These are phyloP conservation scores for Climacteris rufus DNA, from an alignment of 2,113 vertebrate genomes.

Conservation along the genomic window DNA sequence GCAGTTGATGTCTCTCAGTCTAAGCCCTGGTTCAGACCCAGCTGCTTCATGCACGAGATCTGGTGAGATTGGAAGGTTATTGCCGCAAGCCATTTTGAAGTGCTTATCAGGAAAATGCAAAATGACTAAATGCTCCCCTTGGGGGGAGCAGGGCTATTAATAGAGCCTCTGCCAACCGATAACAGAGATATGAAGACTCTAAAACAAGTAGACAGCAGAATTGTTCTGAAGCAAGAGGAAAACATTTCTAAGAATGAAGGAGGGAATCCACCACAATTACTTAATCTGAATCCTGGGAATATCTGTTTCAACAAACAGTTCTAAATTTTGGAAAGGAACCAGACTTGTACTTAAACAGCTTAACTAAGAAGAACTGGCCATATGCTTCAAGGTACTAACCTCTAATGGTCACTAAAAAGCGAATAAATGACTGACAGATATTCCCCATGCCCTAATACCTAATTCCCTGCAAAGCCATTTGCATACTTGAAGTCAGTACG, in stretches of 20 bases:
- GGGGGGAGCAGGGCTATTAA: not conserved
- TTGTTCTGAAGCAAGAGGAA: not conserved
- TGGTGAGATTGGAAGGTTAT: not conserved
- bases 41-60: not conserved
- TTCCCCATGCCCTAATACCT: not conserved
- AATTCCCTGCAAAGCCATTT: not conserved
- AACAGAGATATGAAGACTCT: not conserved
- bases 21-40: not conserved
- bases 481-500: not conserved
- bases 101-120: constrained; percentile 17
- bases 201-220: not conserved
- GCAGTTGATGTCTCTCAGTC: not conserved
- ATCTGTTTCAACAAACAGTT: not conserved
- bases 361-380: not conserved
- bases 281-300: not conserved
- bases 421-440: not conserved
- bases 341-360: not conserved
- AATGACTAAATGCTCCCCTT: constrained; percentile 9
- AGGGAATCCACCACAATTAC: not conserved
- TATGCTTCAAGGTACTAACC: not conserved
- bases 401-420: not conserved
- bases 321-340: not conserved
- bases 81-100: not conserved
- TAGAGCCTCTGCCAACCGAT: not conserved
- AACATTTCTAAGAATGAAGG: not conserved